Evolutionary conservation across 2,888 invertebrate genomes (phyloP), one percentile per base, ranked within the genome.

Genomic region (Ischnus inquisitorius): DNA sequence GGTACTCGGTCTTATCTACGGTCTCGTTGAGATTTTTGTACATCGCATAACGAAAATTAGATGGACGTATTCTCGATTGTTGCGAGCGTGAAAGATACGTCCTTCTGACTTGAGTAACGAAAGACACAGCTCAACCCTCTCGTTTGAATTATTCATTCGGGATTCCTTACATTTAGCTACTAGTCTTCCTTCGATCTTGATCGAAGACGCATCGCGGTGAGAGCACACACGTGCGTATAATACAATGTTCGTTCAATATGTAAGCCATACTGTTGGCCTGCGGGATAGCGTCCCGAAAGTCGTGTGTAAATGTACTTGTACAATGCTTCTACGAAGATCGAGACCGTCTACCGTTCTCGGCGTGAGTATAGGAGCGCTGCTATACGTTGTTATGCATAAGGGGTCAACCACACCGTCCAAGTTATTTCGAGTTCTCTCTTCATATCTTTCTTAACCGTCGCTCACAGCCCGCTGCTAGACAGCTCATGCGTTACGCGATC

Each of bases 341-440:
- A 51, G 68, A 16, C 14, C 4, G 16, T 51, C 19, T 48, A 12
- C 16, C 34, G 51, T 16, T 8, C 51, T 51, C 34, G 19, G 22
- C 34, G 39, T 22, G 39, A 19, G 43, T 39, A 71, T 41, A 41
- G 57, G 14, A 10, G 1, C 57, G 22, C 25, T 34, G 57, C 57
- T 34, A 57, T 71, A 57, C 25, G 71, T 71, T 71, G 71, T 71
- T 57, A 57, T 68, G 72, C 62, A 69, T 86, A 72, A 85, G 81
- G 84, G 87, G 87, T 87, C 85, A 87, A 84, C 84, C 68, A 87
- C 86, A 87, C 85, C 82, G 85, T 51, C 39, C 57, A 60, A 81
- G 88, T 87, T 88, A 86, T 89, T 88, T 88, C 84, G 81, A 87
- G 88, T 80, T 76, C 82, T 85, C 71, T 68, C 57, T 67, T 41